These are phyloP conservation scores for Heloderma charlesbogerti DNA, from an alignment of 2,113 vertebrate species.

Conservation along the genomic window DNA sequence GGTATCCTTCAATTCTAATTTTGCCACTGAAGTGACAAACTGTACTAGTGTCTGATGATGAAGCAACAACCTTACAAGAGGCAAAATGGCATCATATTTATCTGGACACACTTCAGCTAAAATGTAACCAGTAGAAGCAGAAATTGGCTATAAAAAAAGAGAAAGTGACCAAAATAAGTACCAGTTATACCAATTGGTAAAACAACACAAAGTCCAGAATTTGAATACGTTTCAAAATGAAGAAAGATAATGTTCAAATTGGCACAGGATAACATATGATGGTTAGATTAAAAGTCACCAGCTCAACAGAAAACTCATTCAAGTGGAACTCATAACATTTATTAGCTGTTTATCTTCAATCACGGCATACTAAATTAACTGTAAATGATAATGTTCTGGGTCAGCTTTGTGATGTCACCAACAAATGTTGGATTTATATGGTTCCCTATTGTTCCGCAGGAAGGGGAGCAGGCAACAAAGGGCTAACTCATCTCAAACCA, in stretches of 20 bases:
- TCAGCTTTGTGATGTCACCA: background rate
- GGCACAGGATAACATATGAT: background rate
- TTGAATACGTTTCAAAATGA: background rate
- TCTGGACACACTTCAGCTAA: constrained; percentile 94
- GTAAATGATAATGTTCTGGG: background rate
- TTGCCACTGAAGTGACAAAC: constrained; percentile 91
- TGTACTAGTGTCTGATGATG: constrained; percentile 94
- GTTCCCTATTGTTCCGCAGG: background rate
- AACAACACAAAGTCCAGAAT: background rate
- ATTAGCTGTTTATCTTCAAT: background rate
- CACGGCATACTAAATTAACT: background rate
- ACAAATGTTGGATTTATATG: background rate
- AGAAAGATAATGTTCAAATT: background rate
- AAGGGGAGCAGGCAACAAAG: background rate
- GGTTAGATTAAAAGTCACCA: background rate
- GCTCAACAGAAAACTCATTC: background rate
- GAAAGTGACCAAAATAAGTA: constrained; percentile 18
- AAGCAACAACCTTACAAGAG: constrained; percentile 91
- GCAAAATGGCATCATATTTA: constrained; percentile 91
- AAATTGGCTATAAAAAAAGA: constrained; percentile 85
- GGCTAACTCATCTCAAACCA: background rate
- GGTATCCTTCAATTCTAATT: constrained; percentile 93
- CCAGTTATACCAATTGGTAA: background rate
- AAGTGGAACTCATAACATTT: background rate
- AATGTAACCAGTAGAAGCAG: constrained; percentile 94